These are phyloP conservation scores for Ammodramus savannarum DNA, from an alignment of 2,113 vertebrate species.

Conservation along the genomic window DNA sequence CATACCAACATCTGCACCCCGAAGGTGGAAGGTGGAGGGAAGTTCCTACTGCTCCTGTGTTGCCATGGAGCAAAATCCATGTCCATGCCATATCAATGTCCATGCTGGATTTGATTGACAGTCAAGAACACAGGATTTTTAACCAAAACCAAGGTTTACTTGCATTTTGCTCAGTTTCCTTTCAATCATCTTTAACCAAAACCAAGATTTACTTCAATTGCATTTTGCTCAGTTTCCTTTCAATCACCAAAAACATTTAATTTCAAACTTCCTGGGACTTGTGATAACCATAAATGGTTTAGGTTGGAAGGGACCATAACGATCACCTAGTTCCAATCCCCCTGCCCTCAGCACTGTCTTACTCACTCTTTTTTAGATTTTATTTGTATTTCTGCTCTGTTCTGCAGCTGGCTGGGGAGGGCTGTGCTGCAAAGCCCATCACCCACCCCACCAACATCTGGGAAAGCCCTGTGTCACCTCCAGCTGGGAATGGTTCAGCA, in stretches of 20 bases:
- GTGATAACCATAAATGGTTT: background rate
- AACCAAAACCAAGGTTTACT: background rate
- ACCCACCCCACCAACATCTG: background rate
- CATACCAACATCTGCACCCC: fast-evolving
- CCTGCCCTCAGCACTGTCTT: too few species aligned
- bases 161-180: too few species aligned
- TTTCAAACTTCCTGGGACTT: background rate
- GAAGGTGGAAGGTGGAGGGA: background rate
- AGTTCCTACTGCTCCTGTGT: background rate
- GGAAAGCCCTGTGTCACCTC: background rate
- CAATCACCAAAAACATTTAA: background rate
- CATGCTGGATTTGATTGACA: background rate
- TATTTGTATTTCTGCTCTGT: background rate
- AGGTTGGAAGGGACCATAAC: background rate
- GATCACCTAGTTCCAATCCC: background rate
- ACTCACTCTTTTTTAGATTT: background rate
- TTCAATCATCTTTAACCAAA: background rate
- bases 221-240: background rate
- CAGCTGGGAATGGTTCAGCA: background rate
- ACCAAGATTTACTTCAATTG: too few species aligned
- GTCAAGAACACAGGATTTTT: background rate
- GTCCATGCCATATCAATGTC: too few species aligned
- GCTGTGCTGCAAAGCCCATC: background rate
- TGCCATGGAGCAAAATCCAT: too few species aligned
- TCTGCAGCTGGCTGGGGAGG: background rate